A percentile compares a stretch with the other conserved stretches of the same genome.
phyloP scores from a whole-genome alignment of 2,113 vertebrate species.

The Cricetomys ansorgei region DNA sequence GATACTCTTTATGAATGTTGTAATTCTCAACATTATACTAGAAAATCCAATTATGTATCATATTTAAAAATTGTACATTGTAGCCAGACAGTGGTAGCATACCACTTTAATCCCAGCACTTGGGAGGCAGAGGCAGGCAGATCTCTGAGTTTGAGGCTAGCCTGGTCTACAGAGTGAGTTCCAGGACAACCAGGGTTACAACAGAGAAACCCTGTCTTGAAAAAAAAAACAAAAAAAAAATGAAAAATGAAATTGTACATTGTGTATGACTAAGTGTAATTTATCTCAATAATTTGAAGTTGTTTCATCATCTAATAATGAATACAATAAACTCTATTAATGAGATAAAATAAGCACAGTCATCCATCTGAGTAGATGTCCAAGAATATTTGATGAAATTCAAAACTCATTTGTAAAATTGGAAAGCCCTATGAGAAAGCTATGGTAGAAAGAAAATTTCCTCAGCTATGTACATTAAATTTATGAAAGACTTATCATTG shows the following conservation, averaged over 20 bases:
- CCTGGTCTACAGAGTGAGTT: too few species aligned
- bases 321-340: not conserved
- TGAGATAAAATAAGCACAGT: not conserved
- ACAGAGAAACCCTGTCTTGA: too few species aligned
- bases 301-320: not conserved
- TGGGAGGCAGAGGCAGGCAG: too few species aligned
- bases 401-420: not conserved
- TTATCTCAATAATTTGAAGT: not conserved
- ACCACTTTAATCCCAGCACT: too few species aligned
- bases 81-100: too few species aligned
- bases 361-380: not conserved
- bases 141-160: too few species aligned
- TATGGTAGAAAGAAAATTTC: not conserved
- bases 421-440: not conserved
- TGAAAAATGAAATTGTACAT: not conserved
- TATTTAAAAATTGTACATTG: not conserved
- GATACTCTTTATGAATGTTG: not conserved
- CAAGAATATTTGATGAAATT: not conserved
- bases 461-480: not conserved
- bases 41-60: not conserved
- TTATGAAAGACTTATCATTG: not conserved
- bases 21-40: not conserved
- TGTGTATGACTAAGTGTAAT: not conserved
- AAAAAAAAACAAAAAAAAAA: too few species aligned
- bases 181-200: too few species aligned